phyloP scores from a whole-genome alignment of 2,888 invertebrate species.

The Graphium colonna region DNA sequence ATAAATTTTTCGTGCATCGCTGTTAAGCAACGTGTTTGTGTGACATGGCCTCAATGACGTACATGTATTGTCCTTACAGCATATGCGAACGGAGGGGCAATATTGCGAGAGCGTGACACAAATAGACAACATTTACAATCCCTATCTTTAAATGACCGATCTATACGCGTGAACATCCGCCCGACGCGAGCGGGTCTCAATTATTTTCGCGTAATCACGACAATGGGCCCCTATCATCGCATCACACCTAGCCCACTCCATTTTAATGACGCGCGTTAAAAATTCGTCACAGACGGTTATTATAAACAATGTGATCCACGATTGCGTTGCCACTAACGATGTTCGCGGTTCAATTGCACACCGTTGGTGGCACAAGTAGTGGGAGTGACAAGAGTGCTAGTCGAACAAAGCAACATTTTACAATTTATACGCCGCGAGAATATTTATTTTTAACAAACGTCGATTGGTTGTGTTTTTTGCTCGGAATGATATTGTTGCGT shows the following conservation, averaged over 20 bases:
- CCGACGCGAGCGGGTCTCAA: constrained; percentile 9
- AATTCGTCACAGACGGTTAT: constrained; percentile 21
- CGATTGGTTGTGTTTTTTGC: background rate
- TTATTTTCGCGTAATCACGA: constrained; percentile 21
- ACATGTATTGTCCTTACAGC: background rate
- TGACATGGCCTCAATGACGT: too few relatives aligned
- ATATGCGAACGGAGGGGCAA: background rate
- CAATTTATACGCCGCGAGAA: background rate
- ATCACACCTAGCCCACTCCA: constrained; percentile 19
- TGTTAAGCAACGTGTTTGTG: too few relatives aligned
- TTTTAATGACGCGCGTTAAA: constrained; percentile 23
- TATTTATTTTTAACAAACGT: background rate
- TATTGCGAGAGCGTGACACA: background rate
- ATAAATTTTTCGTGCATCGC: background rate
- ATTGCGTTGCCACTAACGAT: constrained; percentile 9
- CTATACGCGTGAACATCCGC: constrained; percentile 1
- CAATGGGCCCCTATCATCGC: constrained; percentile 15
- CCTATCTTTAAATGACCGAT: background rate
- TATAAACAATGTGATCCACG: constrained; percentile 11
- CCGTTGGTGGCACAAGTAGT: background rate
- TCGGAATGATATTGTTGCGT: background rate
- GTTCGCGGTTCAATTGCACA: constrained; percentile 17
- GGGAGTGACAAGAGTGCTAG: background rate
- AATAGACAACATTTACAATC: background rate
- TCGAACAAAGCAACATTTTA: constrained; percentile 3